Conservation (phyloP, 1,140 invertebrate genomes). For the Cherax destructor region DNA sequence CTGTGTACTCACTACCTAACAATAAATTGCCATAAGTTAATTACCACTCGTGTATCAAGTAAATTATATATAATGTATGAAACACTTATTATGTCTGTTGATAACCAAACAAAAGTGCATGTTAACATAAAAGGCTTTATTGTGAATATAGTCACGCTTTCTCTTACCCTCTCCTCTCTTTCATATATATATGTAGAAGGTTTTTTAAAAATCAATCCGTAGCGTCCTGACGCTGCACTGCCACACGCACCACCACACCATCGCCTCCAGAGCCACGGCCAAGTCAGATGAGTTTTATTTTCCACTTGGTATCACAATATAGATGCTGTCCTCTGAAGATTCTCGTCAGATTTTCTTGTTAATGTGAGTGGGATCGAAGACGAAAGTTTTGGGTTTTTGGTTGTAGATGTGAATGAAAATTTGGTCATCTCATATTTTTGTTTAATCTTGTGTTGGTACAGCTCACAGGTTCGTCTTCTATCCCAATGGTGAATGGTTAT, state of each 20-base stretch:
- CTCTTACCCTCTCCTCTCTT: constrained; percentile 37
- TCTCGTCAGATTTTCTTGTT: constrained; percentile 70
- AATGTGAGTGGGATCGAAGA: constrained; percentile 65
- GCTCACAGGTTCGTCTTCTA: constrained; percentile 47
- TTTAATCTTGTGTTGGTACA: constrained; percentile 8
- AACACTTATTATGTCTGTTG: constrained; percentile 47
- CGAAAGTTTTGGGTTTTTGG: constrained; percentile 41
- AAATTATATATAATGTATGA: constrained; percentile 34
- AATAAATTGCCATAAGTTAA: background rate
- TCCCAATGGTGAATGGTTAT: constrained; percentile 57
- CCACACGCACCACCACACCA: constrained; percentile 17
- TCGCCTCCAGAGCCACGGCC: constrained; percentile 14
- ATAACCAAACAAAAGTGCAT: constrained; percentile 46
- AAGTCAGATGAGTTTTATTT: constrained; percentile 48
- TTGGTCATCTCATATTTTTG: background rate
- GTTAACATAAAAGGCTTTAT: constrained; percentile 45
- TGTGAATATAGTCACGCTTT: constrained; percentile 57
- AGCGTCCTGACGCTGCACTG: constrained; percentile 4
- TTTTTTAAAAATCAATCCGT: background rate
- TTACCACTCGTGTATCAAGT: constrained; percentile 13
- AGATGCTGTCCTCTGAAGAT: constrained; percentile 67
- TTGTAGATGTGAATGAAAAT: constrained; percentile 36
- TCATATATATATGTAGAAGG: background rate
- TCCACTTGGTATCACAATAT: constrained; percentile 57
- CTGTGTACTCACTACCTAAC: constrained; percentile 7